Percentiles rank a stretch among this genome's conserved stretches.
Conservation (phyloP, 2,888 invertebrate species). For the Drosophila cyrtoloma region DNA sequence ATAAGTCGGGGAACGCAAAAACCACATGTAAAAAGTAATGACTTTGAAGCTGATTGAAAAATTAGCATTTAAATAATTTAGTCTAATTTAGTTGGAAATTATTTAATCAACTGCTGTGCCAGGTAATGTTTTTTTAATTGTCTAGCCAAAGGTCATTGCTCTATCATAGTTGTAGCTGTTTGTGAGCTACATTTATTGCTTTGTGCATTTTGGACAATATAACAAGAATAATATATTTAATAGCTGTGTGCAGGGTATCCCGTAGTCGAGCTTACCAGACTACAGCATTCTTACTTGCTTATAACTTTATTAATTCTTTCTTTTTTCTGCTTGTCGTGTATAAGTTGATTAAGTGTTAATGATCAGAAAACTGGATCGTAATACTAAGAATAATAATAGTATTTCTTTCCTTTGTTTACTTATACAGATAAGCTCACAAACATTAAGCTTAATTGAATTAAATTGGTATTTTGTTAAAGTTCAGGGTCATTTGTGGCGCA, state of each 20-base stretch:
- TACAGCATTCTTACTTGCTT: neutral
- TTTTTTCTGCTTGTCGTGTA: neutral
- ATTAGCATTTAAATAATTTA: slow-evolving; percentile 10
- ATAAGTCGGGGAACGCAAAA: neutral
- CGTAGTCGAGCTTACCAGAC: neutral
- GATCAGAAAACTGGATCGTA: neutral
- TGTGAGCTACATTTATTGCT: neutral
- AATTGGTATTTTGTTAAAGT: slow-evolving; percentile 9
- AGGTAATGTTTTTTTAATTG: neutral
- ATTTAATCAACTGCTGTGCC: neutral
- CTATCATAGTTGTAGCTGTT: neutral
- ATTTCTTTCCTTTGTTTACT: neutral
- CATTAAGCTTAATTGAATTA: neutral
- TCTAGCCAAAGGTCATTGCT: neutral
- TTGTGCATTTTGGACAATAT: neutral
- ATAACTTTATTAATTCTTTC: neutral
- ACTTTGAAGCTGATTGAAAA: neutral
- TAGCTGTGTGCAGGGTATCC: neutral
- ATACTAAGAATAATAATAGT: neutral
- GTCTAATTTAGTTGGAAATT: neutral
- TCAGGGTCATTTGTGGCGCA: slow-evolving; percentile 16
- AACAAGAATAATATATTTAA: neutral
- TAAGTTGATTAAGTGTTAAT: neutral
- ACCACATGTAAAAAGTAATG: neutral
- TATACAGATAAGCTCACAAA: neutral